phyloP scores from a whole-genome alignment of 2,888 invertebrate species.

The Euzophera pinguis region DNA sequence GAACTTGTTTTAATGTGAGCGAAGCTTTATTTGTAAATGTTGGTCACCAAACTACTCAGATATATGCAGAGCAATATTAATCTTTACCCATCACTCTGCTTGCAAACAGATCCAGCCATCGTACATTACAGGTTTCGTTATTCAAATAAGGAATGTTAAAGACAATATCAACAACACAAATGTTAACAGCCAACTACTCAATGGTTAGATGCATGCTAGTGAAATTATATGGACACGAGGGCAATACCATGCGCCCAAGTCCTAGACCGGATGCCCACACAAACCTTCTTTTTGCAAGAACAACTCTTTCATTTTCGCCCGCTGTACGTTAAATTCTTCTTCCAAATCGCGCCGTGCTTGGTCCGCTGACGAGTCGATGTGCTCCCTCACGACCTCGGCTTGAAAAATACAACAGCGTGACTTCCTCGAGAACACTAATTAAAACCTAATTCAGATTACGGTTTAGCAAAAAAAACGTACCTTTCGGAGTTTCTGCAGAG shows the following conservation, averaged over 20 bases:
- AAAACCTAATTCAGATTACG: constrained; percentile 32
- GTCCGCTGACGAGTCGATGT: constrained; percentile 42
- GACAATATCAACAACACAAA: neutral
- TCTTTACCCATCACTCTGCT: neutral
- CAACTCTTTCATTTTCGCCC: constrained; percentile 95
- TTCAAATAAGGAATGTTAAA: neutral
- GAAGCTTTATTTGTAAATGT: neutral
- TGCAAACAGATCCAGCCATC: neutral
- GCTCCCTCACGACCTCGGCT: constrained; percentile 53
- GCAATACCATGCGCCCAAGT: constrained; percentile 21
- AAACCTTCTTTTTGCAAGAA: constrained; percentile 96
- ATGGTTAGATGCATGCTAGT: constrained; percentile 16
- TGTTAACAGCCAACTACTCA: constrained; percentile 3
- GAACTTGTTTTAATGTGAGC: no score
- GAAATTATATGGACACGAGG: constrained; percentile 20
- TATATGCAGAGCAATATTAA: neutral
- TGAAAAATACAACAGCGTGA: constrained; percentile 70
- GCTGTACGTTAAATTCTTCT: constrained; percentile 92
- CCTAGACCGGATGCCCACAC: constrained; percentile 42
- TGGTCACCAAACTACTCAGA: neutral
- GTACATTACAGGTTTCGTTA: neutral
- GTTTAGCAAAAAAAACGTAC: constrained; percentile 54
- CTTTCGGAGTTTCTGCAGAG: constrained; percentile 47
- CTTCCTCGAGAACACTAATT: constrained; percentile 47
- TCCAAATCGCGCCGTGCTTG: constrained; percentile 79